phyloP scores from a whole-genome alignment of 2,113 vertebrate species.

The Pica pica region DNA sequence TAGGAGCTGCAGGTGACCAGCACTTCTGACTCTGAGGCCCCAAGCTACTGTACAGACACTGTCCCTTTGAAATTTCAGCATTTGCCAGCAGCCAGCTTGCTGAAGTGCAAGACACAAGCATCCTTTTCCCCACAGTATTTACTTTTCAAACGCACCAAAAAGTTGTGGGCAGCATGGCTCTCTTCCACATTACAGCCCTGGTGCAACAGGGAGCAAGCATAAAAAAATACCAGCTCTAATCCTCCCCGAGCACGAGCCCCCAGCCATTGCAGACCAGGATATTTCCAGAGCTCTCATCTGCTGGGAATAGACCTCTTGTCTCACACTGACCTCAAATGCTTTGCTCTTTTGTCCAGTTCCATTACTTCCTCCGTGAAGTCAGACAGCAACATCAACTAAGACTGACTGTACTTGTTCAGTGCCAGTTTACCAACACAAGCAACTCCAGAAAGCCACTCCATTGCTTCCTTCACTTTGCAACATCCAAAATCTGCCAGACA shows the following conservation, averaged over 20 bases:
- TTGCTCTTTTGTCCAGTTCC: not conserved
- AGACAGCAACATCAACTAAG: not conserved
- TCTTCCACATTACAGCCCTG: not conserved
- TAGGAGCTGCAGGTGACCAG: constrained; percentile 28
- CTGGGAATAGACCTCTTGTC: not conserved
- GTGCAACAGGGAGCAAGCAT: not conserved
- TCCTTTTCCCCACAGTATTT: not conserved
- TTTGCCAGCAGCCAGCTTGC: not conserved
- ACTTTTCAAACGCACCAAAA: not conserved
- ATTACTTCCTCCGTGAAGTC: not conserved
- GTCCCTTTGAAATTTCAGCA: constrained; percentile 16
- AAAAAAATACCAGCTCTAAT: not conserved
- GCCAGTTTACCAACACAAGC: accelerated
- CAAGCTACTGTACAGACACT: not conserved
- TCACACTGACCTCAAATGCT: not conserved
- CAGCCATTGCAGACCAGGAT: not conserved
- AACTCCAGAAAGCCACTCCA: not conserved
- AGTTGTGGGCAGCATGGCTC: not conserved
- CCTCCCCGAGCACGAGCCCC: not conserved
- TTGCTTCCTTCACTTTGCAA: not conserved
- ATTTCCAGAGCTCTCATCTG: not conserved
- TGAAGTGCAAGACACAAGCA: not conserved
- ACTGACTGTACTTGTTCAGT: not conserved
- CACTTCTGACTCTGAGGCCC: not conserved
- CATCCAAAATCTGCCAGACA: not conserved